Conservation (phyloP, 1,140 invertebrate genomes). For the Musca vetustissima region DNA sequence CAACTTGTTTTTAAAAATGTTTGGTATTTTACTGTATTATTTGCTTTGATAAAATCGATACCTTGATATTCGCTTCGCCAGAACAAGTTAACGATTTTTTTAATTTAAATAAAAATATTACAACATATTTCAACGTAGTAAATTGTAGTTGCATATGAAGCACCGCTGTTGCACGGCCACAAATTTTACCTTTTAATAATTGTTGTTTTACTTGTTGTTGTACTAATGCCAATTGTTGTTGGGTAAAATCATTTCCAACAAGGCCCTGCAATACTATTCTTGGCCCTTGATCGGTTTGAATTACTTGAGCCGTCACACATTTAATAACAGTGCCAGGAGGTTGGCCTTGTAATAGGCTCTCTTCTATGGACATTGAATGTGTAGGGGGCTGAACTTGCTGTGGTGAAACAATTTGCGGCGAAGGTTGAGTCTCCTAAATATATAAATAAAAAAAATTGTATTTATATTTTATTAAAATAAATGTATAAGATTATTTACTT, state of each 20-base stretch:
- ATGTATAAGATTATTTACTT: constrained; percentile 33
- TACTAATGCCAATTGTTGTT: constrained; percentile 75
- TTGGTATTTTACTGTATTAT: no score
- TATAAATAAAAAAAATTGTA: not conserved
- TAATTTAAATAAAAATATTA: no score
- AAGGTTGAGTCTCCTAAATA: constrained; percentile 36
- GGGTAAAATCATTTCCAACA: constrained; percentile 77
- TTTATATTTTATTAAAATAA: not conserved
- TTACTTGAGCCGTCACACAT: constrained; percentile 79
- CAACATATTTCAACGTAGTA: no score
- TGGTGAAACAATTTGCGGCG: constrained; percentile 29
- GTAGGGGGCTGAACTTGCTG: constrained; percentile 30
- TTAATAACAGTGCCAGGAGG: constrained; percentile 85
- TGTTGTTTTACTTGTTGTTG: constrained; percentile 88
- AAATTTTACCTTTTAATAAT: constrained; percentile 74
- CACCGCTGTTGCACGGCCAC: no score
- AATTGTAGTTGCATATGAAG: no score
- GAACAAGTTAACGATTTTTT: no score
- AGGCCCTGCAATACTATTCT: constrained; percentile 81
- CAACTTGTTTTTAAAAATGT: no score
- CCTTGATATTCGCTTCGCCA: no score
- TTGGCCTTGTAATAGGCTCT: constrained; percentile 71
- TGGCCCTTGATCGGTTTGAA: constrained; percentile 79
- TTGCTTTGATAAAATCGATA: no score
- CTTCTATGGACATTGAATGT: constrained; percentile 63